phyloP scores from a whole-genome alignment of 2,888 invertebrate genomes.

The Gandaritis pyraliata region DNA sequence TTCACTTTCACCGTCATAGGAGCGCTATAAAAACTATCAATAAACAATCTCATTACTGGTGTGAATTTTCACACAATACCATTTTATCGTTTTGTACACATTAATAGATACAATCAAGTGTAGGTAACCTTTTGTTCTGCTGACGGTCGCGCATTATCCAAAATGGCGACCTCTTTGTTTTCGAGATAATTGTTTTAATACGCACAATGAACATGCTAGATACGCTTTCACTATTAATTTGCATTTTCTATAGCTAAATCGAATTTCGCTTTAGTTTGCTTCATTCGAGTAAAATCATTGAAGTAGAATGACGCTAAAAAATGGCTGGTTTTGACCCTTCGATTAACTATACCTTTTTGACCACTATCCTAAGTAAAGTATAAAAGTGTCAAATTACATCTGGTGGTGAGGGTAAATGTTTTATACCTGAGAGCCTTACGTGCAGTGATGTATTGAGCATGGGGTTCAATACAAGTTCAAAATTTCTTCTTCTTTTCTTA shows the following conservation, averaged over 20 bases:
- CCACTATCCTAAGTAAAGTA: constrained; percentile 4
- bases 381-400: neutral
- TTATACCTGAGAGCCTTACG: neutral
- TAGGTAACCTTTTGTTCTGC: constrained; percentile 48
- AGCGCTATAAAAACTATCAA: constrained; percentile 30
- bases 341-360: too few species aligned
- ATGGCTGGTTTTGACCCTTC: too few species aligned
- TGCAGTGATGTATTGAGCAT: neutral
- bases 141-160: constrained; percentile 52
- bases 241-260: constrained; percentile 49
- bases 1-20: constrained; percentile 39
- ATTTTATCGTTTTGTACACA: constrained; percentile 33
- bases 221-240: constrained; percentile 74
- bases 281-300: constrained; percentile 4
- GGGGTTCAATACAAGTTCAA: too few species aligned
- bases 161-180: constrained; percentile 42
- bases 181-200: constrained; percentile 66
- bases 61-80: constrained; percentile 48
- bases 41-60: constrained; percentile 46
- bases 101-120: constrained; percentile 26
- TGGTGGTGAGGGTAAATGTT: constrained; percentile 10
- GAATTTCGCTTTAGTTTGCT: constrained; percentile 13
- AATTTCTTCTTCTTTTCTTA: too few species aligned
- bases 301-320: too few species aligned
- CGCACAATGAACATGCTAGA: constrained; percentile 51